Percentiles rank a stretch among this genome's conserved stretches.
These are phyloP conservation scores for Peromyscus melanophrys DNA, from an alignment of 2,797 vertebrate species.

Conservation along the genomic window DNA sequence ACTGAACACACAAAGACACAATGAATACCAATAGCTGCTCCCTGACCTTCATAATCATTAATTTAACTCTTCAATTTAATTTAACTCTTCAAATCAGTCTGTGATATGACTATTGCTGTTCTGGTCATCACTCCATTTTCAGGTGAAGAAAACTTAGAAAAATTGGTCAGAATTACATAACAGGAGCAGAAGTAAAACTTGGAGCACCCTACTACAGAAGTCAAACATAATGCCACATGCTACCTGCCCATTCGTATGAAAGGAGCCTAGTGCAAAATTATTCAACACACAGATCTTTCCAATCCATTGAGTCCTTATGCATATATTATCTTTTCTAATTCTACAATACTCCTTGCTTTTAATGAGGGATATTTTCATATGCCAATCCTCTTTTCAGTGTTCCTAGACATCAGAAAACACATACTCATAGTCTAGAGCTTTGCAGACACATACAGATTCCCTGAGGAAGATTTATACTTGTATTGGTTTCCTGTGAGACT, in stretches of 20 bases:
- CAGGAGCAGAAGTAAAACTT: not conserved
- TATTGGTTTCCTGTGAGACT: not conserved
- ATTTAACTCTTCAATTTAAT: not conserved
- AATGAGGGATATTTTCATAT: not conserved
- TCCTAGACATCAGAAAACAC: not conserved
- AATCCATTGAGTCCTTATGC: not conserved
- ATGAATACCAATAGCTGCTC: not conserved
- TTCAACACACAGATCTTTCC: not conserved
- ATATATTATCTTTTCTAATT: not conserved
- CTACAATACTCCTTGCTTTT: not conserved
- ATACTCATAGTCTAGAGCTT: not conserved
- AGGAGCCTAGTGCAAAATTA: not conserved
- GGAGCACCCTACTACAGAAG: not conserved
- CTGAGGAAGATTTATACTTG: not conserved
- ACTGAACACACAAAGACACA: not conserved
- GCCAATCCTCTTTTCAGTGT: not conserved
- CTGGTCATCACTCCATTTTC: not conserved
- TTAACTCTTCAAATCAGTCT: not conserved
- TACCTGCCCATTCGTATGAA: not conserved
- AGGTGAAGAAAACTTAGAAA: not conserved
- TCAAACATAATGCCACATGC: rapidly evolving
- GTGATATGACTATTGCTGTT: not conserved
- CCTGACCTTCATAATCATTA: not conserved
- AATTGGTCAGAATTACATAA: not conserved
- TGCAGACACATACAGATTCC: not conserved